Base-by-base conservation (phyloP, 2,113 vertebrate genomes). In the Hippolais icterina region DNA sequence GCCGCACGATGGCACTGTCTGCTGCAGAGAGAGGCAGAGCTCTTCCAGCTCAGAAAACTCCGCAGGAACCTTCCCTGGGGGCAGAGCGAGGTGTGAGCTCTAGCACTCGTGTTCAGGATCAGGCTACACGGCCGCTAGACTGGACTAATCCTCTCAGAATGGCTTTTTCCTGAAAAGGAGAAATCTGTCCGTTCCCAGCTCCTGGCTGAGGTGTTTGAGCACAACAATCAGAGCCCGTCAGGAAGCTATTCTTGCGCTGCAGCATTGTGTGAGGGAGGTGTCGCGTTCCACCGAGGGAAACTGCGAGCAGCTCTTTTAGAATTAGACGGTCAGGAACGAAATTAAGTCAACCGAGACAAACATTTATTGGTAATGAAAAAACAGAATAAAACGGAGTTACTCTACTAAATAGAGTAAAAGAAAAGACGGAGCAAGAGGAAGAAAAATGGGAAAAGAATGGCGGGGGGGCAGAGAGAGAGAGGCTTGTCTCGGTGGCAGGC, bases 1-100 rank as follows among this genome's bases (percentile, higher is more conserved):
- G 15, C 91, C 54, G 0, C 85, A 78, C 3, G 63, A 65, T 84
- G 91, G 85, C 89, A 92, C 52, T 24, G 68, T 72, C 59, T 39
- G 46, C 72, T 68, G 57, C 85, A n/a, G 66, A 46, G 22, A 27
- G 17, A 35, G 41, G 31, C 77, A 44, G 25, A 24, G 6, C 41
- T 11, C 24, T 29, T 12, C 31, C 63, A 7, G 44, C 68, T 50
- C 63, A 3, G 84, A 27, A 71, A 68, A 5, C 63, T 14, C 22
- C 0, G 0, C 35, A 7, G 52, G 21, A 66, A 20, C 60, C 59
- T 39, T 33, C 16, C 10, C 15, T 0, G 0, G 21, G 33, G 16
- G 5, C 46, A 24, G 59, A 64, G 41, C 0, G 0, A 1, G 1
- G 28, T 3, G 44, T 5, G 61, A 54, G 56, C 44, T 37, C 57